Evolutionary conservation across 1,140 invertebrate species (phyloP), one percentile per base, ranked within the genome.

Genomic region (Tetraneura akinire): DNA sequence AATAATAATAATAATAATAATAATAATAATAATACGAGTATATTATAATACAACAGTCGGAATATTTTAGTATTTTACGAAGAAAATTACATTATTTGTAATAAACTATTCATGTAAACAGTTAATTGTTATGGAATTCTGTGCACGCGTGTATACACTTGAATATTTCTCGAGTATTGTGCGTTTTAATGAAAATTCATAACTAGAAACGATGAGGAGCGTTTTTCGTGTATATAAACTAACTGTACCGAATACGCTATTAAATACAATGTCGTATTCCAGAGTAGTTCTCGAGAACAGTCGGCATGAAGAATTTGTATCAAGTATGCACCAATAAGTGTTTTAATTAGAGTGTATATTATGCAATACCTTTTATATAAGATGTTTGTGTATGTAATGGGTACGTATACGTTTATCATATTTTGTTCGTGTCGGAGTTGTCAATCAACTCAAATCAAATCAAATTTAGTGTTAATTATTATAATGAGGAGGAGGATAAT

Each of bases 81-180:
- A 66, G 37, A 37, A 26, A 37, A 60, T 66, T n/a, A 3, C 23
- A 11, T 66, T 66, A 66, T 66, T 42, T n/a, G 62, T n/a, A n/a
- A 18, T 11, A 5, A 66, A 42, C 18, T 66, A 51, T 51, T 51
- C n/a, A 13, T 14, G 18, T 32, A 64, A 64, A 37, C n/a, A 4
- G 3, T 42, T 42, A n/a, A 29, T 37, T 10, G 18, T 37, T 4
- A 11, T 64, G 11, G 18, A 64, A 29, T 66, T 66, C 18, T n/a
- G n/a, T n/a, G n/a, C n/a, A n/a, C n/a, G n/a, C n/a, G n/a, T n/a
- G n/a, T n/a, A n/a, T n/a, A n/a, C n/a, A n/a, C n/a, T n/a, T n/a
- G n/a, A n/a, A n/a, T n/a, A n/a, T n/a, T n/a, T n/a, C n/a, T 3
- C 11, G 3, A 9, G 16, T 29, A 62, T 37, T 37, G 62, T n/a